Conservation (phyloP, 2,113 vertebrate genomes). For the Saguinus midas region DNA sequence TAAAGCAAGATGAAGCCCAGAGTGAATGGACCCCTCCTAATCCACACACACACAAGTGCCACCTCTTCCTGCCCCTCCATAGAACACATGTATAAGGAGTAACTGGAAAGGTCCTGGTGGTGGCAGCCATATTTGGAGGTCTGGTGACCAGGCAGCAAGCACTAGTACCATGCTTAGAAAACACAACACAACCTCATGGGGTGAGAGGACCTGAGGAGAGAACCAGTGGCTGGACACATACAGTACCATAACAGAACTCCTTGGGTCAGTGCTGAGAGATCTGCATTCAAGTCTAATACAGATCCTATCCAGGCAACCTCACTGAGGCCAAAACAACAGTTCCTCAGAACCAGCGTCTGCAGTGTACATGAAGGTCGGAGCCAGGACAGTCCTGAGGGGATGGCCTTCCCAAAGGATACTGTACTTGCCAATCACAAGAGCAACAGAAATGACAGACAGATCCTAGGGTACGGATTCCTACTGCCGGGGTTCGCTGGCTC, state of each 20-base stretch:
- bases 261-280: constrained; percentile 80
- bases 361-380: constrained; percentile 77
- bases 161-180: constrained; percentile 71
- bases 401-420: constrained; percentile 77
- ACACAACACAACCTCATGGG: constrained; percentile 77
- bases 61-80: constrained; percentile 34
- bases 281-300: constrained; percentile 66
- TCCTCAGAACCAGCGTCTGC: constrained; percentile 84
- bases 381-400: constrained; percentile 80
- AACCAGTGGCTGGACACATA: constrained; percentile 84
- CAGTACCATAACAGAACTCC: constrained; percentile 82
- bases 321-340: constrained; percentile 85
- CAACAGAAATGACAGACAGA: constrained; percentile 82
- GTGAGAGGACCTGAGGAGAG: constrained; percentile 70
- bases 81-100: neutral
- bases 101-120: constrained; percentile 21
- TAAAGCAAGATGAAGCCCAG: constrained; percentile 34
- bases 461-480: constrained; percentile 78
- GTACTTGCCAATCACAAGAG: constrained; percentile 83
- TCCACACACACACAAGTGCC: neutral
- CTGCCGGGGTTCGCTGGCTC: constrained; percentile 82
- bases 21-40: neutral
- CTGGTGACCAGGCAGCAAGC: constrained; percentile 56
- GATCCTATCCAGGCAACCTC: constrained; percentile 82
- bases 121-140: constrained; percentile 41